Base-by-base conservation (phyloP, 2,888 invertebrate genomes). In the Chrysolina americana region DNA sequence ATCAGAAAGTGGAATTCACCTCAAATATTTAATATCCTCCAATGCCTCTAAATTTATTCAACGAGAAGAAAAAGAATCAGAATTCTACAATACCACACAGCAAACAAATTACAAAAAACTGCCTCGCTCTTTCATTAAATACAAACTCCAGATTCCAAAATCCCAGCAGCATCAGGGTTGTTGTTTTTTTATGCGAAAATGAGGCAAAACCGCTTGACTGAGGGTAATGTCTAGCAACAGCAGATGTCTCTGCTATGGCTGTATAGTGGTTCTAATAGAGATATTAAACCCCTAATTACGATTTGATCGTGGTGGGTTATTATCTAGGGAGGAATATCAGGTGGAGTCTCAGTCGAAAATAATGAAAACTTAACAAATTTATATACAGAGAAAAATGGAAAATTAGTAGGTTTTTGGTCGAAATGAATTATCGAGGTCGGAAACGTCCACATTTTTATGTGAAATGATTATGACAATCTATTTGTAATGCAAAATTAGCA, bases 211-310 rank as follows among this genome's bases (percentile, higher is more conserved):
- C 73, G 70, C 69, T 65, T 21, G 50, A 70, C 47, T 70, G 63
- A 63, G 70, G 70, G 70, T 70, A 66, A 64, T 21, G 74, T 70
- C 69, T 74, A 70, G 74, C 70, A 59, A 71, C 73, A 65, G 73
- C 77, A 78, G 76, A 77, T 79, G 77, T 78, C 77, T 75, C 75
- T 74, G 76, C 65, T 64, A 65, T 66, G 66, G 77, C 75, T 76
- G 68, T 74, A 76, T 77, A 79, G 79, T 74, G 80, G 78, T 69
- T 73, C 75, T 79, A 80, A 81, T 81, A 79, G 77, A 79, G 76
- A 81, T 80, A 81, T 80, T 79, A 81, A 79, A 80, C 73, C 69
- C 80, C 76, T 81, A 81, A 81, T 81, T 80, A 76, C 75, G 77
- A 73, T 81, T 81, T 80, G 79, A 81, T 80, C 78, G 79, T 78